Evolutionary conservation across 1,140 invertebrate species (phyloP).

Genomic region (Drosophila burlai): DNA sequence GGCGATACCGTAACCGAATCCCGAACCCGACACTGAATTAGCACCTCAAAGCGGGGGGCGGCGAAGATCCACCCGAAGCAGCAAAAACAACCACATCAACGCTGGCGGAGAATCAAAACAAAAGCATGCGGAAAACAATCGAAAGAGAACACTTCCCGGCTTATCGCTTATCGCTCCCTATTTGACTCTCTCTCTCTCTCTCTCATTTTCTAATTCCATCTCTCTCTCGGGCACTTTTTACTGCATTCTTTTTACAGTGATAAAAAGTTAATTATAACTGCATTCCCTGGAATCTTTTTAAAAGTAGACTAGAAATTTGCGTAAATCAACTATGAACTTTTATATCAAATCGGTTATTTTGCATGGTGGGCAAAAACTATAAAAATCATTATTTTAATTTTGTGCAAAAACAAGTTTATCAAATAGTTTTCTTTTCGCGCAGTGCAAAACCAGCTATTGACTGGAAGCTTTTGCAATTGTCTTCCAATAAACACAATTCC

Average conservation of each 20-base stretch:
- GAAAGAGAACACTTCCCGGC: not conserved
- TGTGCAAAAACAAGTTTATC: not conserved
- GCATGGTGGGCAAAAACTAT: no score
- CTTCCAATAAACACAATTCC: not conserved
- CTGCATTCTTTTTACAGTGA: not conserved
- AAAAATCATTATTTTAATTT: not conserved
- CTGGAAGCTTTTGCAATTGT: not conserved
- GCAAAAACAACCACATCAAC: not conserved
- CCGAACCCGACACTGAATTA: slow-evolving; percentile 30
- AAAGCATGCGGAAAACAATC: slow-evolving; percentile 20
- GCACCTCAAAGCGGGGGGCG: slow-evolving; percentile 27
- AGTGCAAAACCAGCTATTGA: not conserved
- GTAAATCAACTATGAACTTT: not conserved
- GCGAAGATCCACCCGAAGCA: not conserved
- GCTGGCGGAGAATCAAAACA: slow-evolving; percentile 7
- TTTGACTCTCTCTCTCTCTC: not conserved
- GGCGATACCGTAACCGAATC: slow-evolving; percentile 20
- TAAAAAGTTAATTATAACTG: not conserved
- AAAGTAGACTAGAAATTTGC: not conserved
- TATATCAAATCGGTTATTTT: not conserved
- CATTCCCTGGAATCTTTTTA: not conserved
- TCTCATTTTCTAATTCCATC: no score
- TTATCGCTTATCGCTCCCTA: slow-evolving; percentile 19
- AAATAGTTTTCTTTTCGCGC: not conserved
- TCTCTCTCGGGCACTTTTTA: not conserved